Base-by-base conservation (phyloP, 2,888 invertebrate genomes). In the Sesamia inferens region DNA sequence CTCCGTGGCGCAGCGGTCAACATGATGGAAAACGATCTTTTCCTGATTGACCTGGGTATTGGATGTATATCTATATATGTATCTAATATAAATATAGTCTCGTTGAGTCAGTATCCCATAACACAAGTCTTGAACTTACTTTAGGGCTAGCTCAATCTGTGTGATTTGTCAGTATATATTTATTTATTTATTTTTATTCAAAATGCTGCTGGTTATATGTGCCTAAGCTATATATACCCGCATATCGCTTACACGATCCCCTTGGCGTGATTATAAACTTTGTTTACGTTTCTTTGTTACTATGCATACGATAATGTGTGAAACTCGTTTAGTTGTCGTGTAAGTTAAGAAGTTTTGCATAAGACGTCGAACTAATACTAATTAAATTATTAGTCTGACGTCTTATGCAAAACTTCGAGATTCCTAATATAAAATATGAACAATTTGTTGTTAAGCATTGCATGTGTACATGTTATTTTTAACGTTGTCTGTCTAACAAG, bases 221-320 rank as follows among this genome's bases (percentile, higher is more conserved):
- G 65, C 76, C 31, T 44, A 42, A 55, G 5, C 0, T 57, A 80
- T 61, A 65, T 47, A 31, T 55, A 39, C 42, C 42, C 6, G 39
- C 7, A 51, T 65, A 79, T 63, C 62, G 54, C 61, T 61, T n/a
- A 65, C 31, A 80, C 54, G 61, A 80, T 61, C 55, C 31, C 81
- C 39, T 44, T 51, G 65, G 42, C 64, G 44, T 16, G 55, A 74
- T 80, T 74, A 31, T 72, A 31, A 31, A 42, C 19, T 55, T 22
- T 74, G 55, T 76, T 74, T 75, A 65, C 44, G 4, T 66, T 81
- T 81, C 81, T 76, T 80, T 64, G 47, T 48, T 55, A 22, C 19
- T 59, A 44, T 42, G n/a, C 59, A 75, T 55, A 65, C 65, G 22
- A 76, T 75, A 55, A 80, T 81, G 81, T 75, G 55, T 65, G 22